Percentiles rank a stretch among this genome's conserved stretches.
These are phyloP conservation scores for Callipepla californica DNA, from an alignment of 2,113 vertebrate genomes.

Conservation along the genomic window DNA sequence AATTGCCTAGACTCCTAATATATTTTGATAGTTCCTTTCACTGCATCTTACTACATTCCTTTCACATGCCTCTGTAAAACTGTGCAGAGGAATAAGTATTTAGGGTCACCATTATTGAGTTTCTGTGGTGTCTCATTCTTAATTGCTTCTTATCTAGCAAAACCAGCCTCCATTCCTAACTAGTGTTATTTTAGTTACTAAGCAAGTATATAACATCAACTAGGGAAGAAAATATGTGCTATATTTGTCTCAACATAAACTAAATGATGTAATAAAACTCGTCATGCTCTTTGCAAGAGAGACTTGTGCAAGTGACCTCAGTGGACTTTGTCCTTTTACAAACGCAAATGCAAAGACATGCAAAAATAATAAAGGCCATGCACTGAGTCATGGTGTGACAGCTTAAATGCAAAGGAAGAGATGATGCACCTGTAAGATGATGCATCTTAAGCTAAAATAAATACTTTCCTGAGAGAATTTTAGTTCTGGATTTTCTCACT, in stretches of 20 bases:
- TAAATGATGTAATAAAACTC: constrained; percentile 4
- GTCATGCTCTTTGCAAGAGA: neutral
- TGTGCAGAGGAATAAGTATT: neutral
- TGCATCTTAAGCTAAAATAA: neutral
- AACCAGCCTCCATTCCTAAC: neutral
- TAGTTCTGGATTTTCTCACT: neutral
- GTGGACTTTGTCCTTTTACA: neutral
- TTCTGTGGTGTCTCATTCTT: neutral
- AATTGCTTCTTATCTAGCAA: neutral
- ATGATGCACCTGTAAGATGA: neutral
- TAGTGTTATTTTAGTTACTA: neutral
- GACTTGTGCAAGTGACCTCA: neutral
- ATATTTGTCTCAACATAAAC: neutral
- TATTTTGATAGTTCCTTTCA: neutral
- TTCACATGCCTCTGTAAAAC: neutral
- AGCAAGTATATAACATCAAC: neutral
- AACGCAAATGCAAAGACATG: neutral
- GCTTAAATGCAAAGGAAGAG: neutral
- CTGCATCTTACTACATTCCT: neutral
- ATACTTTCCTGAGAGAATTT: neutral
- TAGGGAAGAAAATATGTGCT: neutral
- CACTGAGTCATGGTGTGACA: neutral
- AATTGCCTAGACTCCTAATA: neutral
- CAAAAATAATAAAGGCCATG: constrained; percentile 12
- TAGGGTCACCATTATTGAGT: neutral